Conservation (phyloP, 2,888 invertebrate genomes). For the Philhelius pedissequus region DNA sequence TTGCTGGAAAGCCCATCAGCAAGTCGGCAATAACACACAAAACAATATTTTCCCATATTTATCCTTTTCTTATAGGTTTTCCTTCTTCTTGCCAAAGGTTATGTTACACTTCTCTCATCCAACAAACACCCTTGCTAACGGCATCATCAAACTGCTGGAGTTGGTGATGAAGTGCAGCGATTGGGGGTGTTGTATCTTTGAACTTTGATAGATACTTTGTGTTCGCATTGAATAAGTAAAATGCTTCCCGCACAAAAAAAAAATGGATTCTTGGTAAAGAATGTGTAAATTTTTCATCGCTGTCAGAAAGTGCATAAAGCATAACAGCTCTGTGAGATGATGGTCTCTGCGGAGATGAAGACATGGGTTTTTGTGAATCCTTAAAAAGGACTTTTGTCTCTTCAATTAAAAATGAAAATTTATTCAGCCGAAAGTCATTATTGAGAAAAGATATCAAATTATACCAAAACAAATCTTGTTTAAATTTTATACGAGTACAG, state of each 20-base stretch:
- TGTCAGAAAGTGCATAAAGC: background rate
- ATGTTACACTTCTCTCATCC: background rate
- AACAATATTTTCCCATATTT: background rate
- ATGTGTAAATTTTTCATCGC: slow-evolving; percentile 56
- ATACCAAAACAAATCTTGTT: background rate
- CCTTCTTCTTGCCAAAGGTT: slow-evolving; percentile 21
- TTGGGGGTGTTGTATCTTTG: slow-evolving; percentile 29
- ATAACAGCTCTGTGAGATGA: background rate
- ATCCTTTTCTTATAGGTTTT: background rate
- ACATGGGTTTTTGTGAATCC: slow-evolving; percentile 21
- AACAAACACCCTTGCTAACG: too few relatives aligned
- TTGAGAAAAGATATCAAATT: background rate
- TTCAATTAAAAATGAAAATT: slow-evolving; percentile 18
- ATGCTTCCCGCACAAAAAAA: background rate
- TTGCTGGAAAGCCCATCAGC: slow-evolving; percentile 44
- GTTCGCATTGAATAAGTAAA: slow-evolving; percentile 59
- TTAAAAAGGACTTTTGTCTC: background rate
- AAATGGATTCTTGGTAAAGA: slow-evolving; percentile 3
- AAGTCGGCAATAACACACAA: slow-evolving; percentile 33
- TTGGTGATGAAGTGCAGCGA: too few relatives aligned
- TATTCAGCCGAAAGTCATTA: slow-evolving; percentile 10
- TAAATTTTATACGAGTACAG: background rate
- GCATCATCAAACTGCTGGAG: background rate
- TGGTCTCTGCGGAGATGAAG: background rate
- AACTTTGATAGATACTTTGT: slow-evolving; percentile 56